Evolutionary conservation across 2,888 invertebrate genomes (phyloP).

Genomic region (Priocnemis perturbator): DNA sequence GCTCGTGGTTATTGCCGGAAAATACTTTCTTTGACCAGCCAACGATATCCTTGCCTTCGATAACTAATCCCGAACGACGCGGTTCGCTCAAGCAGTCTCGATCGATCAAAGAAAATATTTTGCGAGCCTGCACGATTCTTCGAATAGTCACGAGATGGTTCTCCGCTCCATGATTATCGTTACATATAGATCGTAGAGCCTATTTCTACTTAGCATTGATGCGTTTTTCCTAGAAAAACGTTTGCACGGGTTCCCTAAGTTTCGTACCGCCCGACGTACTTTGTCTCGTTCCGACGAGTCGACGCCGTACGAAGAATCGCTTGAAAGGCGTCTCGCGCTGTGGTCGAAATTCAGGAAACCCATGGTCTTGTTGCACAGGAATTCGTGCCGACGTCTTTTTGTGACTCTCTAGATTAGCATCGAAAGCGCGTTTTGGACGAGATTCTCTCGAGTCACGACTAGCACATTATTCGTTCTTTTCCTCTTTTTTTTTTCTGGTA

Average conservation of each 20-base stretch:
- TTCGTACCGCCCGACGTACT: constrained; percentile 15
- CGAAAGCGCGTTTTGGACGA: constrained; percentile 15
- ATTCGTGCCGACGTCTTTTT: constrained; percentile 32
- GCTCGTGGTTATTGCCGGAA: constrained; percentile 39
- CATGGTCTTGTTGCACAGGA: constrained; percentile 41
- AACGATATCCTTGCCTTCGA: background rate
- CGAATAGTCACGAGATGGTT: constrained; percentile 11
- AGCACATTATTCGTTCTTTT: constrained; percentile 30
- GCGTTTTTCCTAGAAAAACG: constrained; percentile 51
- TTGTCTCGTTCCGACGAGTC: background rate
- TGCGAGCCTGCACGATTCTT: background rate
- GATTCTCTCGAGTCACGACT: constrained; percentile 9
- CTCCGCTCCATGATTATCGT: constrained; percentile 22
- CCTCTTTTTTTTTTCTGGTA: constrained; percentile 40
- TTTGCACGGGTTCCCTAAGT: constrained; percentile 57
- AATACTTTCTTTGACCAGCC: constrained; percentile 20
- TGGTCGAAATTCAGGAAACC: constrained; percentile 31
- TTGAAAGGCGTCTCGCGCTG: too few species aligned
- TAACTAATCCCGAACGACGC: constrained; percentile 12
- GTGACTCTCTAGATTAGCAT: constrained; percentile 36
- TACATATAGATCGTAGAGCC: constrained; percentile 50
- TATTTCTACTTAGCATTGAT: constrained; percentile 56
- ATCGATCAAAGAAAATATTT: constrained; percentile 12
- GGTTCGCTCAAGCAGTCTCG: constrained; percentile 4
- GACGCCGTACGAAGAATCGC: background rate